Evolutionary conservation across 2,113 vertebrate genomes (phyloP).

Genomic region (Chaetops frenatus): DNA sequence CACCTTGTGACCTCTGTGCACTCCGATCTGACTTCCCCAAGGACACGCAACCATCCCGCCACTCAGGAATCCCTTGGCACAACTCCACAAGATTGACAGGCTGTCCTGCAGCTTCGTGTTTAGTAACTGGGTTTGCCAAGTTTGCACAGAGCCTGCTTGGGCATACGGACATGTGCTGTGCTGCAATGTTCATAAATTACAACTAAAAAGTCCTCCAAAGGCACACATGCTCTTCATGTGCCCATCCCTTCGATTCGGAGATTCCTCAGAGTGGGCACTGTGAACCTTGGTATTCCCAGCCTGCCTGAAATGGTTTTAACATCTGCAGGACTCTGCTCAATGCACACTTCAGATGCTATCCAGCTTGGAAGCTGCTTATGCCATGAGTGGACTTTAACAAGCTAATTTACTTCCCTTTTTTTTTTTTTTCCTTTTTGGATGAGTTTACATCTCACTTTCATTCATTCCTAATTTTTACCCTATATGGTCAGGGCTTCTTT

Average conservation of each 20-base stretch:
- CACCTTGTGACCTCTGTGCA: background rate
- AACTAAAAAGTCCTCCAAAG: background rate
- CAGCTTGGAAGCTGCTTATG: background rate
- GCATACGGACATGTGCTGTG: background rate
- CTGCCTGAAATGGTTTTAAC: background rate
- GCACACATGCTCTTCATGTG: background rate
- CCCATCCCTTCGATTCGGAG: accelerated
- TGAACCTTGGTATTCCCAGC: background rate
- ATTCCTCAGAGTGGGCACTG: background rate
- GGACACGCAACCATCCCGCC: accelerated
- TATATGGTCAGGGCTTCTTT: slow-evolving; percentile 42
- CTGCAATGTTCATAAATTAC: background rate
- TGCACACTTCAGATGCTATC: background rate
- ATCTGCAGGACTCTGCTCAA: background rate
- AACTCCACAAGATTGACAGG: background rate
- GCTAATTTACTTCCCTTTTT: background rate
- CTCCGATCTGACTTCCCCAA: background rate
- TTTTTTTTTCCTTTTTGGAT: background rate
- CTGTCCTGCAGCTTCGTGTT: slow-evolving; percentile 17
- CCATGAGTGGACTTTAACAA: background rate
- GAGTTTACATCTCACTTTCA: background rate
- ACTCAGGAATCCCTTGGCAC: background rate
- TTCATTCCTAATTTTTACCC: background rate
- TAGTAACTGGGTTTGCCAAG: background rate
- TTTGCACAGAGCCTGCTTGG: background rate